Evolutionary conservation across 2,888 invertebrate species (phyloP), one percentile per base, ranked within the genome.

Genomic region (Tachystola acroxantha): DNA sequence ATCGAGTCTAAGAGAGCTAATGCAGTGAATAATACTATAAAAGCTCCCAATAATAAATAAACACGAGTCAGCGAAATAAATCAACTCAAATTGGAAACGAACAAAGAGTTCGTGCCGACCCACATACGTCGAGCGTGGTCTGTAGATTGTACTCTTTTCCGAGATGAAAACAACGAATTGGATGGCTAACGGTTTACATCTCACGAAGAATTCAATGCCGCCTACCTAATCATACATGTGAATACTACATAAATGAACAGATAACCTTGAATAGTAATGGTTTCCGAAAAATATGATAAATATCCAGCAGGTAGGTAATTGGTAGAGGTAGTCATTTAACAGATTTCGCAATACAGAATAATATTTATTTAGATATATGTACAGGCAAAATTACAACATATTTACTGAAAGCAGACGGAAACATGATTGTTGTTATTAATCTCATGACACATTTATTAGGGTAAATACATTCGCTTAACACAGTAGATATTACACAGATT

Each of bases 91-190:
- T 65, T 57, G 59, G 57, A 57, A 57, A 64, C 52, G 63, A 64
- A 73, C 72, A 76, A 77, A 70, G 68, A 62, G 69, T 64, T 70
- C 66, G 68, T 64, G 69, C 60, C 64, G 77, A 75, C 76, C 76
- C 63, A 76, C 72, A 74, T 74, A 66, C 66, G 54, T 50, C 62
- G 57, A 45, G 50, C 63, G 65, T 65, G 64, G 65, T n/a, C n/a
- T 66, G 56, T 61, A 69, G 62, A 52, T 53, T 60, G 63, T 7
- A 9, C 11, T 22, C 22, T 32, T 12, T 11, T 22, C 7, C 10
- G 3, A 10, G 16, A 35, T 24, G 24, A 68, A 71, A 67, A 71
- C 66, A 53, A 16, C 3, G 51, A 57, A 60, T 65, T 64, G 61
- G 56, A 54, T 59, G 61, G 64, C 56, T 70, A 69, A 66, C 70